Base-by-base conservation (phyloP, 2,888 invertebrate genomes). In the Drosophila kuntzei region DNA sequence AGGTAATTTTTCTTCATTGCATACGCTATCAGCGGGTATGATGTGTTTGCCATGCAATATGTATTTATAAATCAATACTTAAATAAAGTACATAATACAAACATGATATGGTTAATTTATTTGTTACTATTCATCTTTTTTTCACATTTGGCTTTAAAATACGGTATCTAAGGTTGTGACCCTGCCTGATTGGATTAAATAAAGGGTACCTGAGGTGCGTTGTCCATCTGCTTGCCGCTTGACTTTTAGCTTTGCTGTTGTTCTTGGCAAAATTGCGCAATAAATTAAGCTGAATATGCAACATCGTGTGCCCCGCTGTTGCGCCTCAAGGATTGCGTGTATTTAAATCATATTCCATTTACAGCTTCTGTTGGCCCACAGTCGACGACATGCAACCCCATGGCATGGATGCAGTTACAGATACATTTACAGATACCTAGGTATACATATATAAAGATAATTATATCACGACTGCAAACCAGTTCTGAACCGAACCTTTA, bases 241-340 rank as follows among this genome's bases (percentile, higher is more conserved):
- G 29, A 14, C 29, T 59, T n/a, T 50, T 34, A 14, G 41, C 16
- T n/a, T 53, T 37, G 32, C 41, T 57, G 57, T 18, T 46, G 37
- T 71, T 69, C 39, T 62, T 43, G 58, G 61, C 71, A 59, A 81
- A 80, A 79, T 80, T 80, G 79, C 65, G 70, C 76, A 70, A 80
- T 80, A 79, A 80, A 80, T 80, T 70, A 69, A 50, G 63, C 32
- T 51, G 72, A 34, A 71, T 67, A 41, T 47, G 62, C 72, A 62
- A 49, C 57, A 57, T 20, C 37, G 41, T 47, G 18, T 43, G 34
- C 43, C 62, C 66, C 59, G 71, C 72, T 59, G 73, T 81, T 79
- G 81, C 79, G 79, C 82, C 79, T 66, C 71, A 36, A 76, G 79
- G 61, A 76, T 76, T 76, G 82, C 74, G 82, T 79, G 82, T 66